phyloP scores from a whole-genome alignment of 2,888 invertebrate species.

The Melanostoma mellinum region DNA sequence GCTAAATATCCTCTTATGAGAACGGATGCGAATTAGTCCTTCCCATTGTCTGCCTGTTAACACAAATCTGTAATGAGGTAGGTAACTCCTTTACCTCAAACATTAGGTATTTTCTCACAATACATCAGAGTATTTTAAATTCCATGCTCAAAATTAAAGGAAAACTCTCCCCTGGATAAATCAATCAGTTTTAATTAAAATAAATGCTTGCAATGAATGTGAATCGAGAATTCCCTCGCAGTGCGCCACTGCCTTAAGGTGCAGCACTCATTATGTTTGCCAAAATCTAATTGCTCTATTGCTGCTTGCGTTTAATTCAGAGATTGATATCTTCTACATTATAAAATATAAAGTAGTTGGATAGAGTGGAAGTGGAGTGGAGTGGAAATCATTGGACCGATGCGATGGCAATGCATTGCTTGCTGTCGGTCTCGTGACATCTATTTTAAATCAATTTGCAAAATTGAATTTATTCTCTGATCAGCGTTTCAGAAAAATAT shows the following conservation, averaged over 20 bases:
- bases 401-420: slow-evolving; percentile 59
- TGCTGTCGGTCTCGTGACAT: slow-evolving; percentile 70
- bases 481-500: slow-evolving; percentile 30
- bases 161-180: too few species aligned
- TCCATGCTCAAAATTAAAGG: too few species aligned
- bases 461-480: slow-evolving; percentile 61
- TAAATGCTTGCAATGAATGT: not conserved
- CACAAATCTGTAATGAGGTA: too few species aligned
- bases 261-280: slow-evolving; percentile 38
- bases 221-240: not conserved
- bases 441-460: slow-evolving; percentile 68
- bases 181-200: slow-evolving; percentile 17
- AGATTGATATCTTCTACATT: slow-evolving; percentile 62
- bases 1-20: too few species aligned
- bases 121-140: too few species aligned
- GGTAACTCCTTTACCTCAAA: too few species aligned
- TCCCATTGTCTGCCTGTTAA: too few species aligned
- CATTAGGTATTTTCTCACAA: too few species aligned
- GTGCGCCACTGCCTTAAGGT: slow-evolving; percentile 45
- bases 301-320: slow-evolving; percentile 43
- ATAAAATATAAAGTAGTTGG: not conserved
- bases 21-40: too few species aligned
- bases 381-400: slow-evolving; percentile 51
- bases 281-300: slow-evolving; percentile 57
- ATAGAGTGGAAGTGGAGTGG: slow-evolving; percentile 8